Conservation (phyloP, 1,140 invertebrate genomes). For the Steinernema khuongi region DNA sequence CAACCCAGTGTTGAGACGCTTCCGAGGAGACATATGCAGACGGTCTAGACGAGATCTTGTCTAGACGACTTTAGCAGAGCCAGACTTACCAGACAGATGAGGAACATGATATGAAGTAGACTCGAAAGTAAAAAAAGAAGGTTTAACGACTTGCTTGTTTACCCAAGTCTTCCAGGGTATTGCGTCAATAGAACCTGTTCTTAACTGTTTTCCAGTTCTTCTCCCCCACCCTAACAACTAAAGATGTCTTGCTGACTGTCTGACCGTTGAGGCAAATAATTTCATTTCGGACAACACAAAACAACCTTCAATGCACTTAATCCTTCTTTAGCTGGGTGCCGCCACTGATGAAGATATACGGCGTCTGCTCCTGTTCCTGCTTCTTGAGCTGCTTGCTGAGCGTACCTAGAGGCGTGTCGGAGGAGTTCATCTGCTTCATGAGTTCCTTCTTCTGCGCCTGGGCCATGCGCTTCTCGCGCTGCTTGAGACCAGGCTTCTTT, state of each 20-base stretch:
- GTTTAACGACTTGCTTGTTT: background rate
- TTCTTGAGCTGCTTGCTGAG: slow-evolving; percentile 87
- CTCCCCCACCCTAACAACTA: background rate
- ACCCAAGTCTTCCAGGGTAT: background rate
- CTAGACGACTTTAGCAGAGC: background rate
- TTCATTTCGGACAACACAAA: background rate
- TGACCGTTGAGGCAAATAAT: background rate
- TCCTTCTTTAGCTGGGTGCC: slow-evolving; percentile 41
- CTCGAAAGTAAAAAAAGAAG: background rate
- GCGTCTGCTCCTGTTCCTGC: slow-evolving; percentile 88
- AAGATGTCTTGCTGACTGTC: background rate
- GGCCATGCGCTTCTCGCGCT: slow-evolving; percentile 90
- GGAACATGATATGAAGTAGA: background rate
- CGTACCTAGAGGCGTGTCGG: slow-evolving; percentile 90
- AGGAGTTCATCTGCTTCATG: slow-evolving; percentile 97
- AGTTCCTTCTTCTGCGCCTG: slow-evolving; percentile 88
- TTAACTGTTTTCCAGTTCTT: slow-evolving; percentile 2
- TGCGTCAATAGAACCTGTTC: slow-evolving; percentile 4
- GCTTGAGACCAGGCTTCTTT: slow-evolving; percentile 97
- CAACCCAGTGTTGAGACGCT: background rate
- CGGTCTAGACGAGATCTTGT: background rate
- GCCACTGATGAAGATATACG: slow-evolving; percentile 84
- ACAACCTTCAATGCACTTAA: background rate
- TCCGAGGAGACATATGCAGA: background rate
- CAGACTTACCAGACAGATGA: background rate